Conservation (phyloP, 2,888 invertebrate genomes). For the Autographa gamma region DNA sequence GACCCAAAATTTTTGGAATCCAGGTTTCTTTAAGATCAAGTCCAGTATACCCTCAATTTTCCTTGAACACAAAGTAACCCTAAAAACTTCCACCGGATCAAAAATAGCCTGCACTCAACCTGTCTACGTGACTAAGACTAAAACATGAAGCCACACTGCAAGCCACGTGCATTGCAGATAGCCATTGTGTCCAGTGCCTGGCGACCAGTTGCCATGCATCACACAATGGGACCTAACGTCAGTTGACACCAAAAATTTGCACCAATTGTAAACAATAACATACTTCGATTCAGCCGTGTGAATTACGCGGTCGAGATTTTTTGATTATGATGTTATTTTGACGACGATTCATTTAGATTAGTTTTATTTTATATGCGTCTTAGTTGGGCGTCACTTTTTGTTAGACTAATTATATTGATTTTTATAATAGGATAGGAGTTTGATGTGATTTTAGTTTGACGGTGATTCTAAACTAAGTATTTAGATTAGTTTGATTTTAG, state of each 20-base stretch:
- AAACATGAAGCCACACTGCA: background rate
- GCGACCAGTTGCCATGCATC: constrained; percentile 24
- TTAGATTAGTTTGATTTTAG: too few relatives aligned
- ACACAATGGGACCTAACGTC: constrained; percentile 27
- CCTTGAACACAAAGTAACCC: background rate
- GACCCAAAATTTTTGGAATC: too few relatives aligned
- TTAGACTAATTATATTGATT: too few relatives aligned
- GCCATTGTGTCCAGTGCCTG: background rate
- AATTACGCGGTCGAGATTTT: background rate
- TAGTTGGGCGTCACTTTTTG: too few relatives aligned
- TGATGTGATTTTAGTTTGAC: too few relatives aligned
- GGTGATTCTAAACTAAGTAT: too few relatives aligned
- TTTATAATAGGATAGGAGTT: too few relatives aligned
- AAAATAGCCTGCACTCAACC: background rate
- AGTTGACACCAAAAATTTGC: constrained; percentile 8
- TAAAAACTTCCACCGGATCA: background rate
- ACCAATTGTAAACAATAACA: constrained; percentile 9
- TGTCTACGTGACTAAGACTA: background rate
- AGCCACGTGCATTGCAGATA: background rate
- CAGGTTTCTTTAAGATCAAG: too few relatives aligned
- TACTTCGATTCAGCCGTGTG: background rate
- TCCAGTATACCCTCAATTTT: too few relatives aligned
- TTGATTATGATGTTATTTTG: background rate
- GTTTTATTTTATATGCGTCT: too few relatives aligned
- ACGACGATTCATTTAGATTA: background rate